Conservation (phyloP, 2,113 vertebrate species). For the Gymnobelideus leadbeateri region DNA sequence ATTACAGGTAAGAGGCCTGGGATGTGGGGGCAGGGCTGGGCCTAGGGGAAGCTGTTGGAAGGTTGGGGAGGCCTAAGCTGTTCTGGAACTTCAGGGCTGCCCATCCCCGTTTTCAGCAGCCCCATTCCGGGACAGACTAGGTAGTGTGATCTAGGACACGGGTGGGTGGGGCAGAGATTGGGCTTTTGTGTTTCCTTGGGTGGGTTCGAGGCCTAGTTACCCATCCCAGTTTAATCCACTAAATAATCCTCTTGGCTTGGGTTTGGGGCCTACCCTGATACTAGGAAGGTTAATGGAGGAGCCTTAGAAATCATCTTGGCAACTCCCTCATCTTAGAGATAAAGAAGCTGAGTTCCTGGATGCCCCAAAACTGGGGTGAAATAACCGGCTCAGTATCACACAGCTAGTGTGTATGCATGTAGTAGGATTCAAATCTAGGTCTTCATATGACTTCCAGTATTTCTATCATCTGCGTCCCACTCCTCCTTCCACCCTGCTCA, state of each 20-base stretch:
- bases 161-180: background rate
- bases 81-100: background rate
- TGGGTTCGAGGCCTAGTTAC: background rate
- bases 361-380: background rate
- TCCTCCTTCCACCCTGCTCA: too few species aligned
- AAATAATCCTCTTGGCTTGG: background rate
- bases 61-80: background rate
- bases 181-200: background rate
- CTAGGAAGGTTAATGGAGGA: background rate
- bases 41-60: background rate
- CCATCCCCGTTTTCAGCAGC: background rate
- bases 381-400: background rate
- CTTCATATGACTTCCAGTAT: background rate
- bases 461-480: too few species aligned
- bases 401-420: background rate
- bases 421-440: background rate
- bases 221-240: rapidly evolving
- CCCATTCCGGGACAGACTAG: background rate
- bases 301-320: background rate
- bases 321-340: background rate
- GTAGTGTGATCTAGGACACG: background rate
- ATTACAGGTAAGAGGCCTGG: conserved; percentile 90
- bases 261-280: background rate
- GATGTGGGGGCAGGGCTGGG: background rate
- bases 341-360: background rate